Conservation (phyloP, 2,797 vertebrate genomes). For the Peromyscus aztecus region DNA sequence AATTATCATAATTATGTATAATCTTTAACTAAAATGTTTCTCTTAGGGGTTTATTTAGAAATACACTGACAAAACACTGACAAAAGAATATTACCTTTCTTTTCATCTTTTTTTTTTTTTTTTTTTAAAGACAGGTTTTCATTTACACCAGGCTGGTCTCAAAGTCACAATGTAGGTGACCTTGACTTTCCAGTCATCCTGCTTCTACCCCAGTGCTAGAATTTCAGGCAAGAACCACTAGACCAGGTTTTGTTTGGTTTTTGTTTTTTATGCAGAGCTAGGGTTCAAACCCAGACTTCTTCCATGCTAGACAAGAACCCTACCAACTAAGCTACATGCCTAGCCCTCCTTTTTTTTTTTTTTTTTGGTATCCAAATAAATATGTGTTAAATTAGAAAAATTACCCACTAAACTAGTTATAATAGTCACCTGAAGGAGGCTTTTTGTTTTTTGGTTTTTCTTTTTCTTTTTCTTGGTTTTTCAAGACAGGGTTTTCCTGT, state of each 20-base stretch:
- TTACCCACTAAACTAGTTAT: slow-evolving; percentile 6
- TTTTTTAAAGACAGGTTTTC: background rate
- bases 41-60: slow-evolving; percentile 56
- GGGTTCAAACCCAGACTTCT: background rate
- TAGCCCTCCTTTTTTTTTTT: background rate
- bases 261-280: background rate
- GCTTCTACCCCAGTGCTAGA: background rate
- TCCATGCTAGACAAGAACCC: background rate
- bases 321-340: background rate
- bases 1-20: slow-evolving; percentile 45
- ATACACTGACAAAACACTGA: background rate
- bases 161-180: background rate
- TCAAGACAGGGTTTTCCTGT: background rate
- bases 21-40: slow-evolving; percentile 57
- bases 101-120: background rate
- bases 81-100: background rate
- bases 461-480: background rate
- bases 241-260: background rate
- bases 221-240: background rate
- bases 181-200: background rate
- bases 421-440: background rate
- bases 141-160: background rate
- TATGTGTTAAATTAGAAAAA: slow-evolving; percentile 23
- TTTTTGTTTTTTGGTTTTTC: background rate
- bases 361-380: background rate